Evolutionary conservation across 2,113 vertebrate species (phyloP).

Genomic region (Pavo muticus): DNA sequence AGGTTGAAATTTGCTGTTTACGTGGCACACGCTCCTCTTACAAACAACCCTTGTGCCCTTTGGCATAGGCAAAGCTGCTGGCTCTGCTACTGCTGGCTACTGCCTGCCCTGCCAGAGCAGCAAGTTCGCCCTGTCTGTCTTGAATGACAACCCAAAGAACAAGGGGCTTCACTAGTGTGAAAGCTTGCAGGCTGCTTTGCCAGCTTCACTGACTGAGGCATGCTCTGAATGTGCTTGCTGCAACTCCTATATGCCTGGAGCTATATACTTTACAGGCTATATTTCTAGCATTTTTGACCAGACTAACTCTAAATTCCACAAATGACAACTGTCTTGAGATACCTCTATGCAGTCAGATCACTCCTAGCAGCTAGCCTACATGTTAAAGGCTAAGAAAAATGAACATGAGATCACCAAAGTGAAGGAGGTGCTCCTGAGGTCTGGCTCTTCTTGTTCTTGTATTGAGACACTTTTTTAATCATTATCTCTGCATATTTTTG

Average conservation of each 20-base stretch:
- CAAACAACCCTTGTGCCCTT: neutral
- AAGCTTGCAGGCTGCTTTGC: neutral
- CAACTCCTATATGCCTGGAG: fast-evolving
- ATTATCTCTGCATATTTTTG: neutral
- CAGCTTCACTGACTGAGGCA: neutral
- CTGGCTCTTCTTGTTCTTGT: neutral
- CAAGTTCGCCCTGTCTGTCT: constrained; percentile 23
- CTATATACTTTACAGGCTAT: too few relatives aligned
- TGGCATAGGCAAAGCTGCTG: constrained; percentile 27
- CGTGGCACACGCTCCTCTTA: neutral
- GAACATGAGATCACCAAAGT: neutral
- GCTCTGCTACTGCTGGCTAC: neutral
- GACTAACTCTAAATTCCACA: neutral
- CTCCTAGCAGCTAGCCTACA: neutral
- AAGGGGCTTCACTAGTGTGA: neutral
- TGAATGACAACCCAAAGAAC: neutral
- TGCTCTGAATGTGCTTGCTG: fast-evolving
- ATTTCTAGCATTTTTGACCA: neutral
- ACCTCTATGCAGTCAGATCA: neutral
- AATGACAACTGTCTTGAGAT: neutral
- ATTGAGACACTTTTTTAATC: neutral
- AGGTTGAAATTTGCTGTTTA: constrained; percentile 4
- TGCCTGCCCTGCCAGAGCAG: neutral
- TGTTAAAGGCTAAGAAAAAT: neutral
- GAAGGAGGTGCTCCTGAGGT: neutral